Evolutionary conservation across 2,888 invertebrate species (phyloP).

Genomic region (Acleris holmiana): DNA sequence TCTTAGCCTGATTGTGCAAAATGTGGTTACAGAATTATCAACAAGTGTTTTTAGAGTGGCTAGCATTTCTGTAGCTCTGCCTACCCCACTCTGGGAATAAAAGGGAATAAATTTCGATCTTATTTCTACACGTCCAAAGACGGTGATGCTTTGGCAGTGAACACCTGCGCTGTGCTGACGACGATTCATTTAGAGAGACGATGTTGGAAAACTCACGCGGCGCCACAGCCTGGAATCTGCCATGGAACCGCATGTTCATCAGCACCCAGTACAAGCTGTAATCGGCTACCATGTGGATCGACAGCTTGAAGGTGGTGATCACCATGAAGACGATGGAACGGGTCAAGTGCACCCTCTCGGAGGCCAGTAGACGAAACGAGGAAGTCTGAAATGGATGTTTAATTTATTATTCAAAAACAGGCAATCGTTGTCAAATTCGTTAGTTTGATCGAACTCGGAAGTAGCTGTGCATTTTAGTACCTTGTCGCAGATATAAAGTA

Average conservation of each 20-base stretch:
- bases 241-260: conserved; percentile 67
- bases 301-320: conserved; percentile 88
- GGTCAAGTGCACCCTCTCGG: conserved; percentile 84
- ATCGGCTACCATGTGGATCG: conserved; percentile 90
- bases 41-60: no score
- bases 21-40: no score
- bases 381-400: conserved; percentile 71
- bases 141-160: not conserved
- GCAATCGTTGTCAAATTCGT: no score
- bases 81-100: no score
- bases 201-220: conserved; percentile 52
- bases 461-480: no score
- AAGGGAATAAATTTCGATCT: no score
- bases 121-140: no score
- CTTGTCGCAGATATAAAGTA: no score
- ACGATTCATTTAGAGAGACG: not conserved
- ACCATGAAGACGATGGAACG: conserved; percentile 85
- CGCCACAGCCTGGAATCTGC: conserved; percentile 56
- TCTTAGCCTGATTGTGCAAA: no score
- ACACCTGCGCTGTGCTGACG: not conserved
- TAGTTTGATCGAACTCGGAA: no score
- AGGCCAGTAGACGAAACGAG: conserved; percentile 84
- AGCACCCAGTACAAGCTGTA: conserved; percentile 92
- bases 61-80: no score
- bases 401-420: no score